Evolutionary conservation across 2,113 vertebrate genomes (phyloP).

Genomic region (Onychorhynchus coronatus): DNA sequence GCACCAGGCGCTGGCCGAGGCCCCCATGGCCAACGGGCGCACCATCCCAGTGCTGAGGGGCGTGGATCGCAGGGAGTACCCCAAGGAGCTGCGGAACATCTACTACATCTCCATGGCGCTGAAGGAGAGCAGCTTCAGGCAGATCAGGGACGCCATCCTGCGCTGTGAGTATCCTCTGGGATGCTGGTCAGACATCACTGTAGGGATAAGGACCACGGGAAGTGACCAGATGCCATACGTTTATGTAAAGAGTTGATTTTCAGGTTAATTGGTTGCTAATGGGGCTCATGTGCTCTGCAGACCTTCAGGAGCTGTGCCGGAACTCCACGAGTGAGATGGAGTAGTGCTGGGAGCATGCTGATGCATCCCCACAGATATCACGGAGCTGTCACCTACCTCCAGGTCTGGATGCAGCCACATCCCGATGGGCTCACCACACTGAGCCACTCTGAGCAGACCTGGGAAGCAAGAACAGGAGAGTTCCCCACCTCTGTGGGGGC

Average conservation of each 20-base stretch:
- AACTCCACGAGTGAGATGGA: background rate
- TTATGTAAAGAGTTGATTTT: background rate
- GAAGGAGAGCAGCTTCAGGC: conserved; percentile 69
- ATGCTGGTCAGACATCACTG: accelerated
- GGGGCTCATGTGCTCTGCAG: background rate
- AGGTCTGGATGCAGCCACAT: accelerated
- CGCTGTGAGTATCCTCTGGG: conserved; percentile 75
- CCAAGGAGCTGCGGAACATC: conserved; percentile 80
- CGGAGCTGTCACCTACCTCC: accelerated
- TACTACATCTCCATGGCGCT: conserved; percentile 74
- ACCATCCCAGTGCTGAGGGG: conserved; percentile 82
- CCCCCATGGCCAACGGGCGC: conserved; percentile 75
- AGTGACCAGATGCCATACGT: accelerated
- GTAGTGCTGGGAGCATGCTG: background rate
- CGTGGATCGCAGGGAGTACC: conserved; percentile 75
- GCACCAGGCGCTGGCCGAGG: conserved; percentile 83
- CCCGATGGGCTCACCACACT: accelerated
- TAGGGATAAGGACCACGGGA: accelerated
- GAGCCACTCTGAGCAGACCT: background rate
- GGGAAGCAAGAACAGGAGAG: accelerated
- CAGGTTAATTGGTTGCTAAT: background rate
- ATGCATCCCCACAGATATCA: accelerated
- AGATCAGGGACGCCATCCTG: conserved; percentile 73
- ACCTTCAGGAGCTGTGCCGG: conserved; percentile 44
- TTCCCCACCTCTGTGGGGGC: accelerated